Percentiles rank a stretch among this genome's conserved stretches.
Conservation (phyloP, 2,888 invertebrate species). For the Ophion ventricosus region DNA sequence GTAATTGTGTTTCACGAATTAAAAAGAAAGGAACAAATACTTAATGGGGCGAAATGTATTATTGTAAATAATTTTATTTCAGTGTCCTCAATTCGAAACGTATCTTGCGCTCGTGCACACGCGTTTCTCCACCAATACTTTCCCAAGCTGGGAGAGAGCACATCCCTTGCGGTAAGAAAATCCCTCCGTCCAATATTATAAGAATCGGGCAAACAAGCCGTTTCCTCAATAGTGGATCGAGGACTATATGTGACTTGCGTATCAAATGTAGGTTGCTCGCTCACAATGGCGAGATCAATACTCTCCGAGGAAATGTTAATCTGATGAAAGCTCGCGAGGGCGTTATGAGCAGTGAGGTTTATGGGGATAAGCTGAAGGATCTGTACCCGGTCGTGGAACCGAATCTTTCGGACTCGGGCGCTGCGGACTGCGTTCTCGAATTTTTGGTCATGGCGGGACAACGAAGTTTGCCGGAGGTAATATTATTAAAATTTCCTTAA, state of each 20-base stretch:
- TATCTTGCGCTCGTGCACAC: constrained; percentile 99
- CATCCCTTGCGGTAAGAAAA: constrained; percentile 94
- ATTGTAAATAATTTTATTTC: constrained; percentile 73
- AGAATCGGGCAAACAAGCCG: background rate
- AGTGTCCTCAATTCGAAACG: constrained; percentile 94
- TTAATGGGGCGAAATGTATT: background rate
- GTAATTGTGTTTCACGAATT: background rate
- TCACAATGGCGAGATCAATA: constrained; percentile 99
- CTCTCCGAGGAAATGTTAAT: constrained; percentile 98
- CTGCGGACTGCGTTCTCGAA: constrained; percentile 98
- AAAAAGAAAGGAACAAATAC: background rate
- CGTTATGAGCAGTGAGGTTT: constrained; percentile 95
- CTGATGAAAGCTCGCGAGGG: constrained; percentile 99
- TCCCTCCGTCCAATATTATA: background rate
- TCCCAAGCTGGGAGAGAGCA: constrained; percentile 99
- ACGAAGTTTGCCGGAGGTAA: constrained; percentile 93
- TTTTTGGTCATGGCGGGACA: constrained; percentile 97
- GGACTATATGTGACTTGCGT: constrained; percentile 1
- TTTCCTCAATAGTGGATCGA: background rate
- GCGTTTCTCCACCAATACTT: constrained; percentile 99
- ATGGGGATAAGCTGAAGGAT: constrained; percentile 92
- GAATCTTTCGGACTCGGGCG: constrained; percentile 98
- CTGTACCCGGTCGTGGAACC: constrained; percentile 99
- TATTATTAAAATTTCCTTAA: background rate
- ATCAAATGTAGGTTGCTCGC: constrained; percentile 89